Percentiles rank a stretch among this genome's conserved stretches.
Conservation (phyloP, 1,140 invertebrate genomes). For the Drosophila chauvacae region DNA sequence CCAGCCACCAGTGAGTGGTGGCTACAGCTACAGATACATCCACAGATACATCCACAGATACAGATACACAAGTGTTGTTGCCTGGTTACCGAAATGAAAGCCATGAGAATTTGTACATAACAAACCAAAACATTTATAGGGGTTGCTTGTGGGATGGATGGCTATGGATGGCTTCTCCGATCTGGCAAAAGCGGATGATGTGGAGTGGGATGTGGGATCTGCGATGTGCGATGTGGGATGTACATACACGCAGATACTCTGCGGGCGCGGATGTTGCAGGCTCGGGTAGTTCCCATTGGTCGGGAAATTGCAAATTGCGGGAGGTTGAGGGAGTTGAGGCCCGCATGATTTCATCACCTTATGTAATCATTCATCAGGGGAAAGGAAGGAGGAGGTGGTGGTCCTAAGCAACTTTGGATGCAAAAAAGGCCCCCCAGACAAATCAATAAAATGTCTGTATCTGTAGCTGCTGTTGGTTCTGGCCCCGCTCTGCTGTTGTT, state of each 20-base stretch:
- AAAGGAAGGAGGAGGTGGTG: no score
- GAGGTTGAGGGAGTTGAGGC: constrained; percentile 15
- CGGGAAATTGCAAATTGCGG: not conserved
- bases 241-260: not conserved
- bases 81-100: constrained; percentile 67
- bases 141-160: constrained; percentile 47
- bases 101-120: constrained; percentile 78
- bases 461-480: constrained; percentile 37
- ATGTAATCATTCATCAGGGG: constrained; percentile 27
- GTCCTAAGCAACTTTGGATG: constrained; percentile 35
- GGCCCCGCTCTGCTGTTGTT: constrained; percentile 8
- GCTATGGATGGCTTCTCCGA: constrained; percentile 9
- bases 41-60: constrained; percentile 23
- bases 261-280: constrained; percentile 44
- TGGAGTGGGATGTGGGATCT: constrained; percentile 13
- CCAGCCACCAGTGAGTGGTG: constrained; percentile 19
- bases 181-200: constrained; percentile 10
- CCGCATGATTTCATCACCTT: constrained; percentile 78
- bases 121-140: constrained; percentile 74
- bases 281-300: constrained; percentile 56
- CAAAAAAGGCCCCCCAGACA: constrained; percentile 53
- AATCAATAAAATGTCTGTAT: constrained; percentile 60
- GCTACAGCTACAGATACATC: constrained; percentile 13
- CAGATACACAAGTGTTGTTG: constrained; percentile 68
- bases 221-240: constrained; percentile 6